phyloP scores from a whole-genome alignment of 1,140 invertebrate species.

The Drosophila kanapiae region DNA sequence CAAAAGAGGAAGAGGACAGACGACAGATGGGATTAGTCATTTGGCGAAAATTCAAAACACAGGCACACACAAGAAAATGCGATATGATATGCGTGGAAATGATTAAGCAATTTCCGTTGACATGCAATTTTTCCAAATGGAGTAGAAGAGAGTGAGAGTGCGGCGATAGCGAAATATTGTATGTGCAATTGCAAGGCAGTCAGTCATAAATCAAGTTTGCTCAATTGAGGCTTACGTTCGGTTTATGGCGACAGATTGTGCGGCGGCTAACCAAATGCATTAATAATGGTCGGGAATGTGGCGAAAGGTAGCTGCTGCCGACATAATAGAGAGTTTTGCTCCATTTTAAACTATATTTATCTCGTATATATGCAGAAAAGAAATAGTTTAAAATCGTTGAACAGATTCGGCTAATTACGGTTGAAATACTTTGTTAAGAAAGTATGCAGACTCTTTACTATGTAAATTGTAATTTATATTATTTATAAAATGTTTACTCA shows the following conservation, averaged over 20 bases:
- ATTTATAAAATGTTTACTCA: too few species aligned
- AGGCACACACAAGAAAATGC: slow-evolving; percentile 19
- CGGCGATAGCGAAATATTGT: slow-evolving; percentile 17
- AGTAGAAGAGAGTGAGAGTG: slow-evolving; percentile 19
- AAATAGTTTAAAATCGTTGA: slow-evolving; percentile 15
- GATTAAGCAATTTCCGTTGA: slow-evolving; percentile 81
- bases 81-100: slow-evolving; percentile 69
- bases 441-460: background rate
- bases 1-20: slow-evolving; percentile 37
- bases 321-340: slow-evolving; percentile 25
- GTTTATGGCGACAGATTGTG: slow-evolving; percentile 49
- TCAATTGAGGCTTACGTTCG: slow-evolving; percentile 46
- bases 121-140: slow-evolving; percentile 46
- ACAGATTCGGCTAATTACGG: slow-evolving; percentile 6
- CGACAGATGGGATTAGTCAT: slow-evolving; percentile 63
- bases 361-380: slow-evolving; percentile 4
- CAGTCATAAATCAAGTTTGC: slow-evolving; percentile 69
- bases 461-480: background rate
- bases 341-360: slow-evolving; percentile 17
- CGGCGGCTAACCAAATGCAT: slow-evolving; percentile 32
- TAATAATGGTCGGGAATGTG: slow-evolving; percentile 40
- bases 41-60: slow-evolving; percentile 18
- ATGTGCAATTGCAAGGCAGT: slow-evolving; percentile 17
- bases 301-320: slow-evolving; percentile 32
- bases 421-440: background rate